Base-by-base conservation (phyloP, 2,797 vertebrate genomes). In the Limosa lapponica region DNA sequence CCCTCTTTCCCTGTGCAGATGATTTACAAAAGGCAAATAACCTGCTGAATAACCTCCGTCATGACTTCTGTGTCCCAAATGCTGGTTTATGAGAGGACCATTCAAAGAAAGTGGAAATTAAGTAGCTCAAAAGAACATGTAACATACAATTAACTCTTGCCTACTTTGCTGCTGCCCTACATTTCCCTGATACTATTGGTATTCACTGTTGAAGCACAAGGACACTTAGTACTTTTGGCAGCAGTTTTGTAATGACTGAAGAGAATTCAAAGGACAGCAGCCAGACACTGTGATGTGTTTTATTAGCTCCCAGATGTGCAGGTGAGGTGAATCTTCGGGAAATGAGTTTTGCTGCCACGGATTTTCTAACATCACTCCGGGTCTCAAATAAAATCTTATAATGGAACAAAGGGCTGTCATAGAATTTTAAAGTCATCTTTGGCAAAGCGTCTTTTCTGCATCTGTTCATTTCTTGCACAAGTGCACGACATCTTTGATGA, bases 251-350 rank as follows among this genome's bases (percentile, higher is more conserved):
- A 92, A 94, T 93, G 92, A 94, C 87, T 91, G 82, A 91, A 96
- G 89, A 85, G 93, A 72, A 96, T 70, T 91, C 83, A 89, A 82
- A 93, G 90, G 95, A 94, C 90, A 89, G 81, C 70, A 93, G 92
- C 81, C 95, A 96, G 88, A 90, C 90, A 57, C 87, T 58, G 85
- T 70, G 93, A 96, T 90, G 91, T 83, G 94, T 81, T 96, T 96
- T 95, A 96, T 96, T 87, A 95, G 92, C 89, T 96, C 94, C 96
- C 96, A 96, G 95, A 95, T 96, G 96, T 96, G 95, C 91, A 94
- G 96, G 96, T 95, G 95, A 96, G 92, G 92, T 89, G 96, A 92
- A 65, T 92, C 87, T 91, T 91, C 4, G 55, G 95, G 82, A 94
- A 96, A 92, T 80, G 46, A 93, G 59, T 90, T 92, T 66, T 6